Base-by-base conservation (phyloP, 2,113 vertebrate genomes). In the Egretta garzetta region DNA sequence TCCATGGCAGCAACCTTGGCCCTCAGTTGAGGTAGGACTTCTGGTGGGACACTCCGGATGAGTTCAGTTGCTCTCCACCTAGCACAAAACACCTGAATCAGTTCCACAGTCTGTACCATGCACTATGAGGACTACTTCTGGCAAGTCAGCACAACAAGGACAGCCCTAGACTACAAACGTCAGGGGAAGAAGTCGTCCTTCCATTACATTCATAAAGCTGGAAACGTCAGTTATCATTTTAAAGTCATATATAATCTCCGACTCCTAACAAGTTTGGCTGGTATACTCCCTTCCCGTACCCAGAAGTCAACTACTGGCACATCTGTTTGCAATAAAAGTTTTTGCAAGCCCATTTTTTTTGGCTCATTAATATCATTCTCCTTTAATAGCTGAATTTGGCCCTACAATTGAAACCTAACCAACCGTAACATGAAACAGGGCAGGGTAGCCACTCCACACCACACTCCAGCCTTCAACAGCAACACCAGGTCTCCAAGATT, bases 51-150 rank as follows among this genome's bases (percentile, higher is more conserved):
- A 60, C 97, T 98, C 97, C 99, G 99, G 98, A 99, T 99, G 43
- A 99, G 98, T 4, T 98, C 99, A 71, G 98, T 98, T 5, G 99
- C 99, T 98, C 99, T 99, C 99, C 99, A 99, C 96, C 99, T 99
- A 71, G 33, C 80, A 10, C 19, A 81, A 82, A 53, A 70, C 43
- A 15, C 22, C 12, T 15, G 21, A 49, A 1, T 96, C 74, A 94
- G 77, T 47, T 33, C 86, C 79, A 23, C 68, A 28, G 80, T 4
- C 90, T 12, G 62, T 1, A 30, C 22, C 50, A 62, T 0, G 2
- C 10, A 2, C 33, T 14, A 10, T 0, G 7, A 19, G 43, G 49
- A 2, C 14, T 32, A 4, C 7, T 80, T 56, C 71, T 62, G 73
- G 74, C 27, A 35, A 3, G 20, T 7, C 85, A 82, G 23, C 32